Conservation (phyloP, 2,113 vertebrate species). For the Oenanthe oenanthe region DNA sequence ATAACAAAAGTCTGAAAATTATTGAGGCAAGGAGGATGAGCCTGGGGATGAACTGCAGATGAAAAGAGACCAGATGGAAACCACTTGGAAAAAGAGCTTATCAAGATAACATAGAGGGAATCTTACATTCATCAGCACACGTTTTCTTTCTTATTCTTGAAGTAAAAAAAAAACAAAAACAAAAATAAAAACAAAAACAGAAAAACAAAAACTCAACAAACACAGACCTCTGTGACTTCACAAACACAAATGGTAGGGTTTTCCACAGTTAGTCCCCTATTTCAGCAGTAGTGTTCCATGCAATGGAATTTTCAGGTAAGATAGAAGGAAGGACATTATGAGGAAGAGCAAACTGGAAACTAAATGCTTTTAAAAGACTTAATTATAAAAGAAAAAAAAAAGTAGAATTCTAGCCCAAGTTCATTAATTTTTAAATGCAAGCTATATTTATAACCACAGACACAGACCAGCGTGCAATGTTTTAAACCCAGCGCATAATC, state of each 20-base stretch:
- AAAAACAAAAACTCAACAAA: neutral
- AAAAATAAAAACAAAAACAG: neutral
- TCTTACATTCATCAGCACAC: neutral
- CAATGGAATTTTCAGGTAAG: neutral
- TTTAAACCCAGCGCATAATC: neutral
- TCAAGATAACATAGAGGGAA: neutral
- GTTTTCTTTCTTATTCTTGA: neutral
- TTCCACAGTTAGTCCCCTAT: neutral
- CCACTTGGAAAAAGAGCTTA: neutral
- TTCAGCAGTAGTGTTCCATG: fast-evolving
- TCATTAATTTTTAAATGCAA: neutral
- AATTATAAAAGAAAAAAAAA: neutral
- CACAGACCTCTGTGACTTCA: neutral
- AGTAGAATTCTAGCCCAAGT: neutral
- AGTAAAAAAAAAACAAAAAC: neutral
- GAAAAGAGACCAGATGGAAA: neutral
- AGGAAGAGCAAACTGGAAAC: neutral
- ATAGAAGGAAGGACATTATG: fast-evolving
- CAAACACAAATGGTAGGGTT: neutral
- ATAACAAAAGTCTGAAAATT: neutral
- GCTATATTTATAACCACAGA: neutral
- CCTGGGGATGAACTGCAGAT: neutral
- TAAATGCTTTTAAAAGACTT: neutral
- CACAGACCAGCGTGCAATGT: neutral
- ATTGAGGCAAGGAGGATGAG: neutral